These are phyloP conservation scores for Chaetorhynchus papuensis DNA, from an alignment of 2,113 vertebrate species.

Conservation along the genomic window DNA sequence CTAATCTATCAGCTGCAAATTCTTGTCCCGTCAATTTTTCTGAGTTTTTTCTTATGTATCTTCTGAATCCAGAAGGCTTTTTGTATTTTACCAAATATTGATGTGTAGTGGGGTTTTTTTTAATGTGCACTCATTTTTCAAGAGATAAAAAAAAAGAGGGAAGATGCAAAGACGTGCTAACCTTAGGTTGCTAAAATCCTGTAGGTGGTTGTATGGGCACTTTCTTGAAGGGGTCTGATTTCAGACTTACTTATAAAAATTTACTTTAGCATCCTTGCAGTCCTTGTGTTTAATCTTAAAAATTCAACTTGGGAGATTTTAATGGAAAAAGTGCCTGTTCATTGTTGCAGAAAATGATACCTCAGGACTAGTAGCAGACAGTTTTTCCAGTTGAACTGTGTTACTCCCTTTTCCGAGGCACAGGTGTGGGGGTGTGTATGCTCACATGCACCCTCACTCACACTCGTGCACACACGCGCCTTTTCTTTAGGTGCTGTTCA, in stretches of 20 bases:
- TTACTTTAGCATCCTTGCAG: neutral
- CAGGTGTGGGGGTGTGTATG: neutral
- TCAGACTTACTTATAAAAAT: neutral
- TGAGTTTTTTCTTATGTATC: conserved; percentile 12
- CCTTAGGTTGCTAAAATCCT: conserved; percentile 41
- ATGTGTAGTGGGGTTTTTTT: neutral
- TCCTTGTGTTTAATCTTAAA: neutral
- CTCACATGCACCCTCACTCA: rapidly evolving
- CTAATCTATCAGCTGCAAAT: conserved; percentile 62
- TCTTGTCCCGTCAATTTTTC: conserved; percentile 59
- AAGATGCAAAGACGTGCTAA: conserved; percentile 49
- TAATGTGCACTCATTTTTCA: neutral
- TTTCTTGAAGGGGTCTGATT: neutral
- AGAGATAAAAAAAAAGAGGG: conserved; percentile 8
- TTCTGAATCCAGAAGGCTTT: conserved; percentile 24
- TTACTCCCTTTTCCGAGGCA: neutral
- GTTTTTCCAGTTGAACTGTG: neutral
- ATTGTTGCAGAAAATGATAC: neutral
- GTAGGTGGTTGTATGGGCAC: neutral
- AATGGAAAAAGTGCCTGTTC: neutral
- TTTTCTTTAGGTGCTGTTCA: conserved; percentile 22
- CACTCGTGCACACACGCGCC: neutral
- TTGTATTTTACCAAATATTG: neutral
- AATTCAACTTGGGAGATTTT: neutral
- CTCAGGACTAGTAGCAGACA: neutral